Evolutionary conservation across 2,797 vertebrate genomes (phyloP).

Genomic region (Enteromius radiatus): DNA sequence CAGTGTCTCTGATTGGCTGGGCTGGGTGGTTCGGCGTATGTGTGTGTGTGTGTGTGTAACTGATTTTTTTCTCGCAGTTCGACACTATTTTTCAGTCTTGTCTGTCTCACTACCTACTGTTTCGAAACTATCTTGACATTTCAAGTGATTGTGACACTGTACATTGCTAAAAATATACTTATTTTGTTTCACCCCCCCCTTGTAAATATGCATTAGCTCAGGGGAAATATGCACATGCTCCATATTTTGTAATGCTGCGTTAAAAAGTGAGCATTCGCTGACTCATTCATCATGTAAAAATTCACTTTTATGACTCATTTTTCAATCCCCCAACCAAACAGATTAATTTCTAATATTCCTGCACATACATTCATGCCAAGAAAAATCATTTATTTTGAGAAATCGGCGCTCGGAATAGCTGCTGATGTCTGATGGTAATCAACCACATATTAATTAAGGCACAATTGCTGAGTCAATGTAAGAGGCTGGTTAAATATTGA

Average conservation of each 20-base stretch:
- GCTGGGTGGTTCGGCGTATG: background rate
- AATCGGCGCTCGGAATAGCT: constrained; percentile 60
- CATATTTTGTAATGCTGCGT: constrained; percentile 8
- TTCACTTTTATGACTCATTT: background rate
- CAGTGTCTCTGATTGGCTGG: constrained; percentile 64
- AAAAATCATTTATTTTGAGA: constrained; percentile 23
- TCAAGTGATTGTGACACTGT: constrained; percentile 9
- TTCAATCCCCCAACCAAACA: background rate
- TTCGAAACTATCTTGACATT: background rate
- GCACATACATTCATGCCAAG: background rate
- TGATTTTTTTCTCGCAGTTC: background rate
- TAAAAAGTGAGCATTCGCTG: constrained; percentile 22
- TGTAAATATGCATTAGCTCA: constrained; percentile 25
- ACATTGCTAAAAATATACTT: background rate
- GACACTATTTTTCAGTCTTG: background rate
- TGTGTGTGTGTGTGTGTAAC: constrained; percentile 5
- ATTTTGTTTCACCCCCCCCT: background rate
- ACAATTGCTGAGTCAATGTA: constrained; percentile 88
- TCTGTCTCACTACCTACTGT: background rate
- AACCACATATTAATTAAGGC: constrained; percentile 87
- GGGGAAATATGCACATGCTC: constrained; percentile 9
- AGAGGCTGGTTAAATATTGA: constrained; percentile 87
- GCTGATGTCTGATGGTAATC: constrained; percentile 81
- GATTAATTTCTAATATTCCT: constrained; percentile 7
- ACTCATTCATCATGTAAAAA: constrained; percentile 26